These are phyloP conservation scores for Nymphalis io DNA, from an alignment of 1,140 invertebrate species.

Conservation along the genomic window DNA sequence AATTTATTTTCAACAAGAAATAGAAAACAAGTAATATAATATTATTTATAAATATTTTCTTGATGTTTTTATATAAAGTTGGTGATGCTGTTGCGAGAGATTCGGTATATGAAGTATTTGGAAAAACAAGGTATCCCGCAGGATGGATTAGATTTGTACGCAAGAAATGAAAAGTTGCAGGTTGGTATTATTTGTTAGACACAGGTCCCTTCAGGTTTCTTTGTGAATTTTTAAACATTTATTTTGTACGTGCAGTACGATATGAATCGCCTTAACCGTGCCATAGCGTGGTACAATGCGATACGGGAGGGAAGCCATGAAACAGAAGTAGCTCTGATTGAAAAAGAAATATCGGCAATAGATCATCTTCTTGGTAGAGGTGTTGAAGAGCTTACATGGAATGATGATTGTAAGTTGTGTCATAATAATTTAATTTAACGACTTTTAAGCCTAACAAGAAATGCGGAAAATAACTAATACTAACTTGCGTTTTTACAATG, in stretches of 20 bases:
- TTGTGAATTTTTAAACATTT: slow-evolving; percentile 7
- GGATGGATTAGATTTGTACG: slow-evolving; percentile 82
- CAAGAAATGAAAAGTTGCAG: slow-evolving; percentile 80
- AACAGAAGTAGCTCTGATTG: slow-evolving; percentile 86
- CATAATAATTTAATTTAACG: neutral
- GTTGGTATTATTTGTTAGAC: slow-evolving; percentile 39
- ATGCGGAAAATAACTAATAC: too few relatives aligned
- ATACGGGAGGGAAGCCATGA: slow-evolving; percentile 84
- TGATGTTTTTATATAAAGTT: slow-evolving; percentile 52
- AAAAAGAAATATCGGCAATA: slow-evolving; percentile 83
- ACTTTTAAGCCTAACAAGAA: too few relatives aligned
- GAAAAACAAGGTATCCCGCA: slow-evolving; percentile 80
- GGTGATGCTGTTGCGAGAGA: slow-evolving; percentile 82
- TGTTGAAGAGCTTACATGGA: slow-evolving; percentile 85
- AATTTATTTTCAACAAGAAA: neutral
- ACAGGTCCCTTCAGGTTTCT: neutral
- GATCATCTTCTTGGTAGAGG: slow-evolving; percentile 84
- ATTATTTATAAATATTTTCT: neutral
- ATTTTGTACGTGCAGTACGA: slow-evolving; percentile 54
- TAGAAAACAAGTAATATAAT: neutral
- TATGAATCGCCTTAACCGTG: slow-evolving; percentile 78
- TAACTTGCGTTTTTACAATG: neutral
- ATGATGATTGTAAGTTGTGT: slow-evolving; percentile 82
- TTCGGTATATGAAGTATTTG: slow-evolving; percentile 84
- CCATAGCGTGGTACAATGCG: slow-evolving; percentile 85